Evolutionary conservation across 37 sponge, comb jelly and placozoan species (phyloP), one percentile per base, ranked within the genome.

Genomic region (Axinella damicornis): DNA sequence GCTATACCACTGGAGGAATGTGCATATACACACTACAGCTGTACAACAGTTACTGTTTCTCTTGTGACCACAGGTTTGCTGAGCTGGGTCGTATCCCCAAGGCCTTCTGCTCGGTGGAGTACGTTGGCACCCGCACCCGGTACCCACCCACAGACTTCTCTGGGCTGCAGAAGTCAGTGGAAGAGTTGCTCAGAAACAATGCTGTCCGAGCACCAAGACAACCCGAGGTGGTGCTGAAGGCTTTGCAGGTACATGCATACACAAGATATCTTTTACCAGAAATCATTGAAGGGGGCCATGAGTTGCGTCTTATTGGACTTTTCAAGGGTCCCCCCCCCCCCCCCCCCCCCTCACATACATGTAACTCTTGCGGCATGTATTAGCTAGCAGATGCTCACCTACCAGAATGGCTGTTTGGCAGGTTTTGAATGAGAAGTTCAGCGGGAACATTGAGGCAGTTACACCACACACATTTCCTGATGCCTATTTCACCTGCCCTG

Each of bases 401-500:
- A n/a, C n/a, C n/a, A n/a, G n/a, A n/a, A n/a, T n/a, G n/a, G n/a
- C 61, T 33, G 64, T 61, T 2, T 58, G 53, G 15, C 66, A 92
- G 80, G 88, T 87, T 58, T 59, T 90, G 31, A 94, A 90, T 69
- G 65, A 67, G 33, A 97, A 97, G 87, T 97, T 97, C 70, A 82
- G 86, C 76, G 93, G 93, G 28, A 77, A 83, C 12, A 85, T 97
- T 17, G 58, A 74, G 22, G 66, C 81, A 55, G 27, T 66, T 1
- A 76, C 73, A 21, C 83, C 73, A 39, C 59, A 78, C 76, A 76
- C 88, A 5, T 95, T 97, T 62, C 93, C 98, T 5, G 98, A 97
- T 64, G 85, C 90, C 37, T 97, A 92, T 87, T 97, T 97, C 87
- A 90, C 93, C 25, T 97, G 98, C 65, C 84, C 74, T 28, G 57